phyloP scores from a whole-genome alignment of 2,888 invertebrate genomes.

The Nezara viridula region DNA sequence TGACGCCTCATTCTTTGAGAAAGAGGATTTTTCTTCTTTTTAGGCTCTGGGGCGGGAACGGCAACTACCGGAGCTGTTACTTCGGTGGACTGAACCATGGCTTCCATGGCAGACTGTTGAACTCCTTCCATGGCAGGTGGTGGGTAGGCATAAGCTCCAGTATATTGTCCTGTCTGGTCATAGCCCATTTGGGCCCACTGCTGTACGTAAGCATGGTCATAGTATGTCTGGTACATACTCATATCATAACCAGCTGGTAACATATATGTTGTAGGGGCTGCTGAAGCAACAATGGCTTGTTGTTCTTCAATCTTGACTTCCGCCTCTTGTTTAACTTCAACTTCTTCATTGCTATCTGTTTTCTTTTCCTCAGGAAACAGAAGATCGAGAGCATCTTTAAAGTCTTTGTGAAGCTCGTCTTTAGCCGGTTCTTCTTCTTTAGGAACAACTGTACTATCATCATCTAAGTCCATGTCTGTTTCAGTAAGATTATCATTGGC shows the following conservation, averaged over 20 bases:
- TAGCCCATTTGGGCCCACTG: constrained; percentile 62
- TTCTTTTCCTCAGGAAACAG: constrained; percentile 74
- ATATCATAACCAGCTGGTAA: constrained; percentile 54
- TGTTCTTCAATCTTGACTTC: constrained; percentile 55
- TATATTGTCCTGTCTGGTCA: constrained; percentile 56
- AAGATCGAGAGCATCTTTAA: constrained; percentile 78
- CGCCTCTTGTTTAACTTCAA: constrained; percentile 52
- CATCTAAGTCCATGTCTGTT: constrained; percentile 67
- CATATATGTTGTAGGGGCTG: constrained; percentile 56
- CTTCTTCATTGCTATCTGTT: constrained; percentile 51
- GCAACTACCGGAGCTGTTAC: not conserved
- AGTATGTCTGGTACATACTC: constrained; percentile 58
- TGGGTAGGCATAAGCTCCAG: constrained; percentile 53
- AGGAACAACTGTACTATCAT: constrained; percentile 64
- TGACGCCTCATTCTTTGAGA: constrained; percentile 70
- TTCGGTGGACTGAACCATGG: not conserved
- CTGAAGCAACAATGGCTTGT: constrained; percentile 29
- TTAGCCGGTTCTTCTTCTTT: constrained; percentile 65
- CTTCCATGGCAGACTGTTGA: constrained; percentile 39
- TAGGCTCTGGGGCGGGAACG: not conserved
- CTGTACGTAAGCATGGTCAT: constrained; percentile 62
- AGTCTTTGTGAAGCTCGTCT: constrained; percentile 73
- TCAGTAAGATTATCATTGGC: constrained; percentile 64
- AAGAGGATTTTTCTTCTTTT: constrained; percentile 69
- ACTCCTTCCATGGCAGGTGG: constrained; percentile 25